Conservation (phyloP, 2,888 invertebrate species). For the Amphipyra berbera region DNA sequence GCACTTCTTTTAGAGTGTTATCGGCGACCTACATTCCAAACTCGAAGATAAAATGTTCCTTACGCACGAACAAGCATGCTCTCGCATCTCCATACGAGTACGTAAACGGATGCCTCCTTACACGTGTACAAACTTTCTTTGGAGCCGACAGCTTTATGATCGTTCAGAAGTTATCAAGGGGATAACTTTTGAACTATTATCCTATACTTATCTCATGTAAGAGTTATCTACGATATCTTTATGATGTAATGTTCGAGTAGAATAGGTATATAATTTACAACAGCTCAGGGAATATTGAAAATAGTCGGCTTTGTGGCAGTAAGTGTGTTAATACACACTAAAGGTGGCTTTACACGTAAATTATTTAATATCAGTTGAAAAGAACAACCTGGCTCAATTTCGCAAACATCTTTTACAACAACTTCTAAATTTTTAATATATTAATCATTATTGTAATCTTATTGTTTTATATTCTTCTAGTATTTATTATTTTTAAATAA, state of each 20-base stretch:
- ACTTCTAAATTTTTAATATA: too few species aligned
- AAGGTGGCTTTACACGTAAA: slow-evolving; percentile 1
- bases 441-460: too few species aligned
- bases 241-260: background rate
- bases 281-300: slow-evolving; percentile 10
- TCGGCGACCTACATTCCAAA: slow-evolving; percentile 35
- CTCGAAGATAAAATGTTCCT: slow-evolving; percentile 15
- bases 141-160: background rate
- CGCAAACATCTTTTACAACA: too few species aligned
- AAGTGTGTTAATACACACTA: slow-evolving; percentile 11
- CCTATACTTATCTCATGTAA: background rate
- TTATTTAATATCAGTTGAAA: too few species aligned
- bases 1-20: background rate
- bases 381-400: too few species aligned
- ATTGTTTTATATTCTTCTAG: too few species aligned
- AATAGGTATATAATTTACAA: slow-evolving; percentile 12
- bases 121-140: slow-evolving; percentile 34
- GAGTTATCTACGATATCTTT: slow-evolving; percentile 3
- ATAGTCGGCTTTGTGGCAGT: slow-evolving; percentile 6
- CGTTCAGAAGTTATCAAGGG: background rate
- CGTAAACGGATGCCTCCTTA: slow-evolving; percentile 5
- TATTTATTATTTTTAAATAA: too few species aligned
- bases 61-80: slow-evolving; percentile 16
- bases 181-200: slow-evolving; percentile 9
- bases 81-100: background rate